Conservation (phyloP, 2,113 vertebrate species). For the Climacteris rufus region DNA sequence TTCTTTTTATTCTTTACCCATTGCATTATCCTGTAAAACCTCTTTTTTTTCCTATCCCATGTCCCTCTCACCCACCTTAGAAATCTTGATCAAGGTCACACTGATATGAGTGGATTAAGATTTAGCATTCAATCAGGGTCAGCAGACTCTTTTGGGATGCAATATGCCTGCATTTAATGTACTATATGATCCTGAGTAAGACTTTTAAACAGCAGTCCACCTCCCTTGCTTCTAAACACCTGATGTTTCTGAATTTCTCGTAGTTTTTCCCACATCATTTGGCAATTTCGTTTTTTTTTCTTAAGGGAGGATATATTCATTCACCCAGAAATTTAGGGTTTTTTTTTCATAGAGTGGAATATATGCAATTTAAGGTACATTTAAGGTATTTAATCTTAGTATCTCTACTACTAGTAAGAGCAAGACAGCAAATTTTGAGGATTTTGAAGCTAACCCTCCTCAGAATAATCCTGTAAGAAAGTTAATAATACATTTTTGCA, state of each 20-base stretch:
- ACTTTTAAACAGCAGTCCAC: neutral
- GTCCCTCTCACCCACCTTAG: neutral
- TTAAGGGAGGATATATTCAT: neutral
- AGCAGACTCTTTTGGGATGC: neutral
- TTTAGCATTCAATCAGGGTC: neutral
- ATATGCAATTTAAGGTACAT: neutral
- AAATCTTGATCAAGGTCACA: neutral
- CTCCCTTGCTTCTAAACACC: neutral
- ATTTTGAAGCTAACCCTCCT: neutral
- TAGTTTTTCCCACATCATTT: neutral
- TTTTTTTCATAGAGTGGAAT: neutral
- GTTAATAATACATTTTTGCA: neutral
- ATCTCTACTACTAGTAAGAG: neutral
- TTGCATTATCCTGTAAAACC: neutral
- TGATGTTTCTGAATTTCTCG: neutral
- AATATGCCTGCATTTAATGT: neutral
- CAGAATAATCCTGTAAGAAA: neutral
- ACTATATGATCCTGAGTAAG: neutral
- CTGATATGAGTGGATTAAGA: neutral
- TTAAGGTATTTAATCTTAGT: neutral
- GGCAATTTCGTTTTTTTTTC: neutral
- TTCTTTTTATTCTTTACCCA: neutral
- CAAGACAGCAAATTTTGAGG: neutral
- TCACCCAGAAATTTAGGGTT: neutral
- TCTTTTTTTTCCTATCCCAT: neutral